These are phyloP conservation scores for Aspiorhynchus laticeps DNA, from an alignment of 2,113 vertebrate species.

Conservation along the genomic window DNA sequence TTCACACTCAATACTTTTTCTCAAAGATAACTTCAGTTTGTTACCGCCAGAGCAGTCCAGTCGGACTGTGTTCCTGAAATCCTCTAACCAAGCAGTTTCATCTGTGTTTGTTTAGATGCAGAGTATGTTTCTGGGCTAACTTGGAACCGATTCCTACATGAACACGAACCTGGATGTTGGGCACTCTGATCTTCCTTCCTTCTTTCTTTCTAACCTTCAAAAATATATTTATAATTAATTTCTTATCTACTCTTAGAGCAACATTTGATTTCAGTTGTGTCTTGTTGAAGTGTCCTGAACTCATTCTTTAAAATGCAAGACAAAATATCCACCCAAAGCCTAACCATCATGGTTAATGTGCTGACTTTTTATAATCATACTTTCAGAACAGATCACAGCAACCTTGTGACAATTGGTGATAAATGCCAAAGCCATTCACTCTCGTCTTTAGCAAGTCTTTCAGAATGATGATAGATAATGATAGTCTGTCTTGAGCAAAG, in stretches of 20 bases:
- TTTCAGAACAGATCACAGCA: not conserved
- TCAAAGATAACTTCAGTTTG: not conserved
- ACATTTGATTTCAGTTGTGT: conserved; percentile 9
- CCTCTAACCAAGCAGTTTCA: not conserved
- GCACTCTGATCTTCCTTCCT: not conserved
- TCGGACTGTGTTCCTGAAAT: not conserved
- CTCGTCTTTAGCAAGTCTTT: not conserved
- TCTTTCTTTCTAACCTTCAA: not conserved
- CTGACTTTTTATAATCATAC: not conserved
- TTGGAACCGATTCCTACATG: not conserved
- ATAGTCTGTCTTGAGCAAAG: conserved; percentile 3
- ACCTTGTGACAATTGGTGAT: not conserved
- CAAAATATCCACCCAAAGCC: not conserved
- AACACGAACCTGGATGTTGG: not conserved
- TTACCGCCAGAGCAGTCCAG: not conserved
- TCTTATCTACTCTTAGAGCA: not conserved
- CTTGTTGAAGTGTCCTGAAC: not conserved
- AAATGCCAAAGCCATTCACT: conserved; percentile 32
- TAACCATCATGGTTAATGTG: not conserved
- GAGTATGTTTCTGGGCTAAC: not conserved
- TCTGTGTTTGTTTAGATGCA: not conserved
- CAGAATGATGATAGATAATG: not conserved
- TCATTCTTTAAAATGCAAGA: not conserved
- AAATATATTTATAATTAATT: not conserved
- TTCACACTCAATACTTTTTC: no score